Percentiles rank a stretch among this genome's conserved stretches.
These are phyloP conservation scores for Chelonus formosanus DNA, from an alignment of 2,888 invertebrate genomes.

Conservation along the genomic window DNA sequence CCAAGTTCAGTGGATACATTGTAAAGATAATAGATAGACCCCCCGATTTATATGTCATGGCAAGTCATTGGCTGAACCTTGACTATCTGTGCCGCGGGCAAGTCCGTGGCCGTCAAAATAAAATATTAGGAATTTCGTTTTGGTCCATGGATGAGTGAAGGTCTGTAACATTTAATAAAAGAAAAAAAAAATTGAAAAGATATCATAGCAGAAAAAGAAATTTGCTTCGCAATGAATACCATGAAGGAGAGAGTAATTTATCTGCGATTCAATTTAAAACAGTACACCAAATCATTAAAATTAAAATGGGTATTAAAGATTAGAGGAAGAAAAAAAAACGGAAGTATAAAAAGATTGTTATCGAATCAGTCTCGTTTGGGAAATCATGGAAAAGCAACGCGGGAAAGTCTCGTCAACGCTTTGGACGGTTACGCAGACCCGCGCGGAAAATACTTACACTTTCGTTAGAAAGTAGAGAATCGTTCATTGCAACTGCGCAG, in stretches of 20 bases:
- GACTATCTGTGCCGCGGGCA: slow-evolving; percentile 45
- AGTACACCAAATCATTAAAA: not conserved
- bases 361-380: slow-evolving; percentile 37
- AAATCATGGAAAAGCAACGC: slow-evolving; percentile 55
- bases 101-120: slow-evolving; percentile 37
- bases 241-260: slow-evolving; percentile 1
- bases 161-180: not conserved
- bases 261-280: slow-evolving; percentile 1
- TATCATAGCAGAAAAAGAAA: not conserved
- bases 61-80: slow-evolving; percentile 55
- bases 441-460: slow-evolving; percentile 61
- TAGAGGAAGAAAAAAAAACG: slow-evolving; percentile 10
- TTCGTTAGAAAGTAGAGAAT: slow-evolving; percentile 63
- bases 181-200: not conserved
- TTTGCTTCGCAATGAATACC: too few relatives aligned
- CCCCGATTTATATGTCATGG: slow-evolving; percentile 59
- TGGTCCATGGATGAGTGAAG: slow-evolving; percentile 12
- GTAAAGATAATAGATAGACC: slow-evolving; percentile 45
- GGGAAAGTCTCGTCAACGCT: slow-evolving; percentile 30
- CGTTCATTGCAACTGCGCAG: slow-evolving; percentile 49
- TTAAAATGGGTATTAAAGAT: not conserved
- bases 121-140: slow-evolving; percentile 47
- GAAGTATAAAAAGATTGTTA: slow-evolving; percentile 17
- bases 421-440: slow-evolving; percentile 48
- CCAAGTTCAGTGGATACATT: too few relatives aligned